phyloP scores from a whole-genome alignment of 2,797 vertebrate species.

The Gorsachius magnificus region DNA sequence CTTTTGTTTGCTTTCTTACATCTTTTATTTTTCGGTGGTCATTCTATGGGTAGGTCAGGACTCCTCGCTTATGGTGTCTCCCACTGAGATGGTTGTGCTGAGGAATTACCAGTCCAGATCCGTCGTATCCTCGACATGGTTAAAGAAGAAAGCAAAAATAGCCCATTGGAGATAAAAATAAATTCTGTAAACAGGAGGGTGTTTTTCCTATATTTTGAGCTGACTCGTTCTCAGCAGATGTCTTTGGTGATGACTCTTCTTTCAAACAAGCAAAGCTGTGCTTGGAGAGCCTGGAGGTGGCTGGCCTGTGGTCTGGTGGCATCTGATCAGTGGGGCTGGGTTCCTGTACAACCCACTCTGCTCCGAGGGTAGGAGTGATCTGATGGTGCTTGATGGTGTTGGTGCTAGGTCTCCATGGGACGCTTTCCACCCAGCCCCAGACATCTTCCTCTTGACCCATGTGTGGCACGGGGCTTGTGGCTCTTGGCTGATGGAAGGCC shows the following conservation, averaged over 20 bases:
- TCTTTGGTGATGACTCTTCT: neutral
- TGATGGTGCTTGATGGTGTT: neutral
- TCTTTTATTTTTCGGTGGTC: neutral
- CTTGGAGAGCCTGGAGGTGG: neutral
- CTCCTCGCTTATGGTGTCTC: rapidly evolving
- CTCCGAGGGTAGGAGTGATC: neutral
- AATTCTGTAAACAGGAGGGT: neutral
- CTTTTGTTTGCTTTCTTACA: neutral
- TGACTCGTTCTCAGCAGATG: neutral
- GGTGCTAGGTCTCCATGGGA: neutral
- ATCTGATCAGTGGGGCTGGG: neutral
- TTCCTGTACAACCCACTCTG: rapidly evolving
- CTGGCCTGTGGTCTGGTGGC: rapidly evolving
- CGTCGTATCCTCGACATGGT: neutral
- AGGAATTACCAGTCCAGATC: neutral
- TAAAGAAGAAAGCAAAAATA: neutral
- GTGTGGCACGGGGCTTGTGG: neutral
- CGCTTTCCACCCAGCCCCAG: neutral
- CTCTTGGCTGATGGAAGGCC: neutral
- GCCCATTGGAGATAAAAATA: neutral
- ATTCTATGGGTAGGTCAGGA: neutral
- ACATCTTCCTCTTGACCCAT: rapidly evolving
- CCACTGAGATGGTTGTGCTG: neutral
- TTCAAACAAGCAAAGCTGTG: neutral
- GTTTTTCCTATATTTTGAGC: constrained; percentile 9